Base-by-base conservation (phyloP, 2,888 invertebrate species). In the Fragum whitleyi region DNA sequence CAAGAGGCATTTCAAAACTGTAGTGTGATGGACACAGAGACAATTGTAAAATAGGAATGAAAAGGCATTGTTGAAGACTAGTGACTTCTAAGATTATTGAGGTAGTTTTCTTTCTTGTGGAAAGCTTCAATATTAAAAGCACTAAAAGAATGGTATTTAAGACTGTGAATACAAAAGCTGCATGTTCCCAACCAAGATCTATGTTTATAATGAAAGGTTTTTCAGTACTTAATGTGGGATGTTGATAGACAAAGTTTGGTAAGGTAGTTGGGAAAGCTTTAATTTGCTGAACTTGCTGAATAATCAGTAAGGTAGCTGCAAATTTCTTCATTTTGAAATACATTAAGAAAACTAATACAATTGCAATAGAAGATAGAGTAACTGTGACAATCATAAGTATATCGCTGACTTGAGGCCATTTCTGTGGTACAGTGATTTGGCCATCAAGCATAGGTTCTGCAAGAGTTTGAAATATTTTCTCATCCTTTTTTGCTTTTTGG, bases 241-340 rank as follows among this genome's bases (percentile, higher is more conserved):
- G 47, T 47, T 47, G 47, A n/a, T 47, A 47, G 2, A 47, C 47
- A 9, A 47, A 47, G 2, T 5, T 19, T 2, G 47, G 47, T 19
- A 62, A 11, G 29, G 29, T 62, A 62, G 62, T 62, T n/a, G 29
- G 32, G 62, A 57, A n/a, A 21, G 62, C 62, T n/a, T 32, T 62
- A 16, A 62, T 26, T 36, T 62, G 29, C 7, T 62, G 62, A 3
- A n/a, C 19, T n/a, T 28, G 62, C 29, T 62, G 62, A 7, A 62
- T n/a, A 6, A 62, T n/a, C 19, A 62, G 28, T 16, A 62, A 11
- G 5, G 39, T 62, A 19, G 62, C 32, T 19, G 62, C 23, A 28
- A 62, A 3, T 19, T 36, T 62, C 2, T 39, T 62, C 11, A 62
- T 32, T 32, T 62, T 62, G 21, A 57, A 28, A 39, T 21, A 36